phyloP scores from a whole-genome alignment of 2,888 invertebrate genomes.

The Boloria selene region DNA sequence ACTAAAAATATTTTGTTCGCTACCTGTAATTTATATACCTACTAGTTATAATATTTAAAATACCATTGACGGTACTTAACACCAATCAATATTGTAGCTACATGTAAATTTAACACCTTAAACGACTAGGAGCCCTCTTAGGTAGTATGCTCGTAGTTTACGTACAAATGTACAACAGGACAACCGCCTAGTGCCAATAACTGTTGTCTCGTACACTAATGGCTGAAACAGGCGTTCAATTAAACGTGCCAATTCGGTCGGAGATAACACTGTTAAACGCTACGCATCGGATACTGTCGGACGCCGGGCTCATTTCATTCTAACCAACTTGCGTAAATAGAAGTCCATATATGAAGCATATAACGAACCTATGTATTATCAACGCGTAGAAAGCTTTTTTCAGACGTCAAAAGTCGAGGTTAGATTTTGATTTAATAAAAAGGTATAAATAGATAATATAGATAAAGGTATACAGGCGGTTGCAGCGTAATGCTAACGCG shows the following conservation, averaged over 20 bases:
- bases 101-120: conserved; percentile 25
- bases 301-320: conserved; percentile 50
- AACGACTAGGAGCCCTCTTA: conserved; percentile 26
- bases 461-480: too few species aligned
- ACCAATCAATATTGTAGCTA: neutral
- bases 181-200: conserved; percentile 60
- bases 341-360: conserved; percentile 23
- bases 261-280: conserved; percentile 60
- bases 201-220: conserved; percentile 70
- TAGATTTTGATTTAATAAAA: neutral
- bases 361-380: conserved; percentile 14
- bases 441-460: too few species aligned
- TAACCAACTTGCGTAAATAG: conserved; percentile 42
- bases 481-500: too few species aligned
- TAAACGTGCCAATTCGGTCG: conserved; percentile 69
- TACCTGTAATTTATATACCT: too few species aligned
- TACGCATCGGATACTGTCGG: conserved; percentile 50
- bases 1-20: too few species aligned
- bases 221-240: conserved; percentile 74
- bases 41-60: neutral
- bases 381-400: neutral
- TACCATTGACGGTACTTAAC: neutral
- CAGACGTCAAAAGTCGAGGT: neutral
- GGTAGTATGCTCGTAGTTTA: conserved; percentile 31
- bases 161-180: conserved; percentile 45